These are phyloP conservation scores for Benitochromis conjunctus DNA, from an alignment of 2,113 vertebrate genomes.

Conservation along the genomic window DNA sequence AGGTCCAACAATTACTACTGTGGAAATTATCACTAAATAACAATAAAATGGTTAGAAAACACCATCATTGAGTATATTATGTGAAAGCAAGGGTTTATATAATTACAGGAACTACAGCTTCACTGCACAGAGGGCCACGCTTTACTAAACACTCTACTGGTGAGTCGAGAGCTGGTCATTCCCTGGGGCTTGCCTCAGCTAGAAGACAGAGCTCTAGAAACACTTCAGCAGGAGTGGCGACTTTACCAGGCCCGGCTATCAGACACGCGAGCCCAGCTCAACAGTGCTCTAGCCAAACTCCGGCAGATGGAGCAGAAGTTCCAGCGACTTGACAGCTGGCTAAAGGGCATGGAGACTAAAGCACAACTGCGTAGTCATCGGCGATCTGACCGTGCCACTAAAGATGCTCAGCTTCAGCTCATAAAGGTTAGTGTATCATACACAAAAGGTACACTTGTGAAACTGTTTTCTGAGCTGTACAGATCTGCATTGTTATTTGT, in stretches of 20 bases:
- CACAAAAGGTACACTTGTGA: background rate
- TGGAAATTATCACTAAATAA: background rate
- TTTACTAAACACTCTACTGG: constrained; percentile 79
- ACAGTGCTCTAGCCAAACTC: constrained; percentile 81
- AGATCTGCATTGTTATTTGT: background rate
- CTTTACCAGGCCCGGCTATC: constrained; percentile 83
- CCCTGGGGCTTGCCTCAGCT: constrained; percentile 84
- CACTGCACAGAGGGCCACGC: constrained; percentile 87
- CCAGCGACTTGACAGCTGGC: constrained; percentile 85
- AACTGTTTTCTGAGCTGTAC: background rate
- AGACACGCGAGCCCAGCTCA: constrained; percentile 81
- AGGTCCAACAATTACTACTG: constrained; percentile 69
- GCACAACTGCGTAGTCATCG: constrained; percentile 74
- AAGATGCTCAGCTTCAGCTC: constrained; percentile 85
- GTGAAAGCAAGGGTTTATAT: background rate
- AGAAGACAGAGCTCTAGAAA: constrained; percentile 87
- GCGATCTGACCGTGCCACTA: constrained; percentile 79
- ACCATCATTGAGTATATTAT: background rate
- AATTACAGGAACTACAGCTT: constrained; percentile 78
- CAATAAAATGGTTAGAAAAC: background rate
- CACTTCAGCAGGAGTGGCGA: constrained; percentile 88
- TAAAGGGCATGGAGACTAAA: constrained; percentile 82
- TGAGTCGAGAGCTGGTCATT: constrained; percentile 83
- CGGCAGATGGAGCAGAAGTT: constrained; percentile 87
- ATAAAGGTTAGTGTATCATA: constrained; percentile 78